A percentile compares a stretch with the other conserved stretches of the same genome.
These are phyloP conservation scores for Rhynchomys soricoides DNA, from an alignment of 2,113 vertebrate genomes.

Conservation along the genomic window DNA sequence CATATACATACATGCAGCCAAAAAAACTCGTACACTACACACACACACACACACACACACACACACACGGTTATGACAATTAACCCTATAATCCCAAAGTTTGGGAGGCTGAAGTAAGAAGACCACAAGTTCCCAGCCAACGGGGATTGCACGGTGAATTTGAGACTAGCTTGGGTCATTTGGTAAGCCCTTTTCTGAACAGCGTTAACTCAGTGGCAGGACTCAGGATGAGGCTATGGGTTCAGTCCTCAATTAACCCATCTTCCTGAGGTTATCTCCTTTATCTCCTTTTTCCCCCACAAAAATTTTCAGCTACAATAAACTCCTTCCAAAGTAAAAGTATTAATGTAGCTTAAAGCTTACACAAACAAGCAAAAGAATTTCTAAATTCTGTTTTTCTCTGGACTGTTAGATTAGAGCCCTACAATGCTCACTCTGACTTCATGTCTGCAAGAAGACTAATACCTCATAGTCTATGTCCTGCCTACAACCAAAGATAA, in stretches of 20 bases:
- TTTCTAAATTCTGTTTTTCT: slow-evolving; percentile 5
- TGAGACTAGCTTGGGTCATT: not conserved
- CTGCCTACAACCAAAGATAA: not conserved
- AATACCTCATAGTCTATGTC: not conserved
- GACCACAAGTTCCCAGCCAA: not conserved
- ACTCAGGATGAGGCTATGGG: not conserved
- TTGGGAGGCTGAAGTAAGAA: not conserved
- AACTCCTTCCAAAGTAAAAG: slow-evolving; percentile 23
- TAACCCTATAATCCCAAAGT: not conserved
- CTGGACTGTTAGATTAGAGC: not conserved
- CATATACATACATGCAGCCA: not conserved
- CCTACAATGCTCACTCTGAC: not conserved
- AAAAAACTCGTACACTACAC: not conserved
- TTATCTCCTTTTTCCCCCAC: not conserved
- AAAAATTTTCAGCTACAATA: not conserved
- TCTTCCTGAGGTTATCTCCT: not conserved
- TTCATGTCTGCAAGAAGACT: slow-evolving; percentile 26
- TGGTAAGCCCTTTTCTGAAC: not conserved
- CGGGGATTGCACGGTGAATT: not conserved
- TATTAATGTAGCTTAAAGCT: slow-evolving; percentile 20
- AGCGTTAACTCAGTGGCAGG: not conserved
- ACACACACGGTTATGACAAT: not conserved
- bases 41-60: not conserved
- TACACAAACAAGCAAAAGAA: slow-evolving; percentile 1
- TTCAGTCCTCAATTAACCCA: not conserved